These are phyloP conservation scores for Drosophila arizonae DNA, from an alignment of 1,140 invertebrate genomes.

Conservation along the genomic window DNA sequence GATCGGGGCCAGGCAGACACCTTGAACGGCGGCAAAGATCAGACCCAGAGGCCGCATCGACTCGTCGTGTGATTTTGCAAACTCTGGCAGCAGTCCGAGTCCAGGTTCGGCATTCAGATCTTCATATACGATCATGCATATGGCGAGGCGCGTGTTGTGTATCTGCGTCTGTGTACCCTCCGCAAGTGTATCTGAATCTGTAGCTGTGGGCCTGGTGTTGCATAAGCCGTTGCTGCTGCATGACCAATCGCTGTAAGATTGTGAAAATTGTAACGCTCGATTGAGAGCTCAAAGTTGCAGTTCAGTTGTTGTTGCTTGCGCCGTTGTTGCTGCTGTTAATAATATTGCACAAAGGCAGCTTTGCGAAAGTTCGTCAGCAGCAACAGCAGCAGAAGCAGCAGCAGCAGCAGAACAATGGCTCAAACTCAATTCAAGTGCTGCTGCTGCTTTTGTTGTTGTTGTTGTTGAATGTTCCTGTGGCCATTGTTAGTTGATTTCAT, in stretches of 20 bases:
- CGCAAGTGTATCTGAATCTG: slow-evolving; percentile 63
- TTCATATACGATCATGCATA: slow-evolving; percentile 74
- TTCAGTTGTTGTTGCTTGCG: slow-evolving; percentile 32
- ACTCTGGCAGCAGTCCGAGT: slow-evolving; percentile 45
- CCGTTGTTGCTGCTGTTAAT: slow-evolving; percentile 63
- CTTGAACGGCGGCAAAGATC: slow-evolving; percentile 80
- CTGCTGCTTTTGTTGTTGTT: slow-evolving; percentile 8
- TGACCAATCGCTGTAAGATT: slow-evolving; percentile 78
- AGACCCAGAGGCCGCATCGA: slow-evolving; percentile 58
- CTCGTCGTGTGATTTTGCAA: slow-evolving; percentile 53
- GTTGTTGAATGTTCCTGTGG: slow-evolving; percentile 49
- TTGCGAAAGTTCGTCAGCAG: slow-evolving; percentile 74
- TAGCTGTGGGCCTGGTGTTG: slow-evolving; percentile 55
- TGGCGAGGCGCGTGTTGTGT: slow-evolving; percentile 40
- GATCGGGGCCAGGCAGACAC: slow-evolving; percentile 57
- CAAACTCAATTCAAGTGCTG: slow-evolving; percentile 65
- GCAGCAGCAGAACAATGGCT: slow-evolving; percentile 71
- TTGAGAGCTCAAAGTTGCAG: slow-evolving; percentile 75
- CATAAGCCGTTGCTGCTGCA: slow-evolving; percentile 52
- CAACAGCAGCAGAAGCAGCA: slow-evolving; percentile 50
- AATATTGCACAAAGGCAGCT: slow-evolving; percentile 76
- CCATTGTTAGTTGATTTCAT: slow-evolving; percentile 79
- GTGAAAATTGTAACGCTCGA: slow-evolving; percentile 81
- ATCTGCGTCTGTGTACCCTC: slow-evolving; percentile 22
- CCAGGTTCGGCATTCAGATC: slow-evolving; percentile 66